phyloP scores from a whole-genome alignment of 2,113 vertebrate genomes.

The Vulpes ferrilata region DNA sequence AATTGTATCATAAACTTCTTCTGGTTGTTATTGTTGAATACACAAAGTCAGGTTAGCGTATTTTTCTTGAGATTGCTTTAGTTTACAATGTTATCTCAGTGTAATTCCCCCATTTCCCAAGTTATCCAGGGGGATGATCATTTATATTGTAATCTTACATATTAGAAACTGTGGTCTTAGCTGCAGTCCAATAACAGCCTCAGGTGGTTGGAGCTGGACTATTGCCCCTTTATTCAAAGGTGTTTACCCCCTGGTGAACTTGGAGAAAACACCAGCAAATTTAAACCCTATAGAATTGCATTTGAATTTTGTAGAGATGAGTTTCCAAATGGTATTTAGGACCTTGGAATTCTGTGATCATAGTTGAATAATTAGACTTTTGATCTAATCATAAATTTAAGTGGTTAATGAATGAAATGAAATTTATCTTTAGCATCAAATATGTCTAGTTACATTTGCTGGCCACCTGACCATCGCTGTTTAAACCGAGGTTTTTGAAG shows the following conservation, averaged over 20 bases:
- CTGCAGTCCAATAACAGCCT: background rate
- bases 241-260: background rate
- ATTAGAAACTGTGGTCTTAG: background rate
- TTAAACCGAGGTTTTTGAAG: background rate
- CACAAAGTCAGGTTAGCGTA: background rate
- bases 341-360: background rate
- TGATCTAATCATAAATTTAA: background rate
- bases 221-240: background rate
- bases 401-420: background rate
- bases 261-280: background rate
- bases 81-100: background rate
- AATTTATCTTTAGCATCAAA: background rate
- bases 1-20: background rate
- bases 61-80: background rate
- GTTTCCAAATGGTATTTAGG: background rate
- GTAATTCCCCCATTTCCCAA: background rate
- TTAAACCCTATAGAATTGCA: background rate
- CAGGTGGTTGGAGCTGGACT: background rate
- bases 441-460: background rate
- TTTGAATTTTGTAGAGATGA: background rate
- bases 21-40: background rate
- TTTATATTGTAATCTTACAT: background rate
- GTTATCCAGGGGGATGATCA: background rate
- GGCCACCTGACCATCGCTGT: background rate
- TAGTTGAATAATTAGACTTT: background rate